Evolutionary conservation across 2,888 invertebrate genomes (phyloP).

Genomic region (Polydrusus cervinus): DNA sequence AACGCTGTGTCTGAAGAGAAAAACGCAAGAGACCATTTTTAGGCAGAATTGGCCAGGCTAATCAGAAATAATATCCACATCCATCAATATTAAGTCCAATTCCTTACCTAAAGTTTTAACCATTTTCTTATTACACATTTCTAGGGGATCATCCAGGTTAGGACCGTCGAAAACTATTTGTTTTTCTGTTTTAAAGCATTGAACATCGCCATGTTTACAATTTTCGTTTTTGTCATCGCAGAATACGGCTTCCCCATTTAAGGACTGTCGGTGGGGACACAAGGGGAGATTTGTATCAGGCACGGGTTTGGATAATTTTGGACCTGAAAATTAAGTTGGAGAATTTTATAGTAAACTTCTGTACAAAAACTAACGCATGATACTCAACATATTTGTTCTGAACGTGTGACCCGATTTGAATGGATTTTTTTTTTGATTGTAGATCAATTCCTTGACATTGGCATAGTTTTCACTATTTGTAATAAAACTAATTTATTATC

Average conservation of each 20-base stretch:
- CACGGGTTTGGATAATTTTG: slow-evolving; percentile 2
- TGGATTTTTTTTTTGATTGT: too few relatives aligned
- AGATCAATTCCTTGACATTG: too few relatives aligned
- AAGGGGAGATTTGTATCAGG: slow-evolving; percentile 45
- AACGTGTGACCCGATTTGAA: too few relatives aligned
- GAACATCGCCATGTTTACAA: slow-evolving; percentile 68
- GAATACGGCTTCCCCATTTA: slow-evolving; percentile 66
- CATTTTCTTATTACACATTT: slow-evolving; percentile 17
- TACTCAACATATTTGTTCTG: too few relatives aligned
- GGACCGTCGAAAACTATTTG: slow-evolving; percentile 17
- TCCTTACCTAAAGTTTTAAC: slow-evolving; percentile 24
- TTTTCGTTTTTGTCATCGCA: slow-evolving; percentile 68
- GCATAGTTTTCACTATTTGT: too few relatives aligned
- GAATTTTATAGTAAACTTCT: too few relatives aligned
- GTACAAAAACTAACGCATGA: too few relatives aligned
- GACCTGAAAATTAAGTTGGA: slow-evolving; percentile 6
- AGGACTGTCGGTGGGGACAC: slow-evolving; percentile 49
- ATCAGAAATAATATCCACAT: too few relatives aligned
- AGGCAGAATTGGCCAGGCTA: too few relatives aligned
- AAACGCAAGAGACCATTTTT: too few relatives aligned
- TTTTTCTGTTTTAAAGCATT: slow-evolving; percentile 62
- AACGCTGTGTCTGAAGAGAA: too few relatives aligned
- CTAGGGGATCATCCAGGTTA: background rate
- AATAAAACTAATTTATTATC: too few relatives aligned
- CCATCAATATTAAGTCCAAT: background rate